A percentile compares a stretch with the other conserved stretches of the same genome.
phyloP scores from a whole-genome alignment of 1,140 invertebrate species.

The Temnothorax longispinosus region DNA sequence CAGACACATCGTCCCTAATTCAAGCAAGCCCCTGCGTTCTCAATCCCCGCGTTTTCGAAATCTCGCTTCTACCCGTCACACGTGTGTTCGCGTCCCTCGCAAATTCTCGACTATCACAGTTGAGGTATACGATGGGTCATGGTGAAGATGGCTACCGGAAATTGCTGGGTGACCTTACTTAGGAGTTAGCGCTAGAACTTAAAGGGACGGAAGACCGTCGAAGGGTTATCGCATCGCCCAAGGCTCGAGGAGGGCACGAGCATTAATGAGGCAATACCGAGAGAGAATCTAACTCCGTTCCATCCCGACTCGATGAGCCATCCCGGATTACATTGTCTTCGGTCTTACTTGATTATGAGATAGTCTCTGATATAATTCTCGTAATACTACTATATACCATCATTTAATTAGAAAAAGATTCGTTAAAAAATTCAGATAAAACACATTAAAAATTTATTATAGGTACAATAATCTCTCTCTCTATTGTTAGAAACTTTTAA shows the following conservation, averaged over 20 bases:
- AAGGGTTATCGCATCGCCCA: constrained; percentile 80
- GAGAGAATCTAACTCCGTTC: constrained; percentile 76
- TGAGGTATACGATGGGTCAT: constrained; percentile 74
- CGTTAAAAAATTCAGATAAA: not conserved
- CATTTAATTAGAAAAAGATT: not conserved
- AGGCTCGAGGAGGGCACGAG: constrained; percentile 62
- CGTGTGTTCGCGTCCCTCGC: constrained; percentile 66
- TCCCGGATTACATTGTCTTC: constrained; percentile 82
- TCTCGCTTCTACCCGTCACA: constrained; percentile 63
- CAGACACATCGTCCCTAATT: constrained; percentile 53
- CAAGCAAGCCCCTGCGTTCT: constrained; percentile 36
- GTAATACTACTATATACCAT: not conserved
- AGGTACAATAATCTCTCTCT: not conserved
- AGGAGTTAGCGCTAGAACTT: constrained; percentile 79
- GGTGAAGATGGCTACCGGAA: constrained; percentile 84
- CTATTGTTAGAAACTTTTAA: not conserved
- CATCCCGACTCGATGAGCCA: constrained; percentile 83
- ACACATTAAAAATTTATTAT: not conserved
- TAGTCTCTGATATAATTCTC: constrained; percentile 22
- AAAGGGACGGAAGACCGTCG: constrained; percentile 59
- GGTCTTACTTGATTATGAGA: constrained; percentile 67
- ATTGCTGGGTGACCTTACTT: constrained; percentile 85
- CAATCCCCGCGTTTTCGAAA: constrained; percentile 56
- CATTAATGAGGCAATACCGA: constrained; percentile 84
- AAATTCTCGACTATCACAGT: constrained; percentile 70